phyloP scores from a whole-genome alignment of 2,888 invertebrate species.

The Lasioglossum lativentre region DNA sequence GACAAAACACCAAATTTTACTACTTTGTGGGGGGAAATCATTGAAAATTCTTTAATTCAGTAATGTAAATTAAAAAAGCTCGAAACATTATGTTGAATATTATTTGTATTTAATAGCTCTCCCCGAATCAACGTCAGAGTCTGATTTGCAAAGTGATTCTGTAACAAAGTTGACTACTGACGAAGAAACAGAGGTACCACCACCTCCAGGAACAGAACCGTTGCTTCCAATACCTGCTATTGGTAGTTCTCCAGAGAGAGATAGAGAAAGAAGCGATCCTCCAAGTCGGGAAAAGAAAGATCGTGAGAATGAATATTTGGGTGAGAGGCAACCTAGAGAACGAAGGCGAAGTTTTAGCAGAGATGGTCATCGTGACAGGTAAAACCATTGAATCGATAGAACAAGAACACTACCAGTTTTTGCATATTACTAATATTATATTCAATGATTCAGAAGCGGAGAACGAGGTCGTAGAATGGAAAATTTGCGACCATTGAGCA shows the following conservation, averaged over 20 bases:
- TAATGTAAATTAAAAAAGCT: neutral
- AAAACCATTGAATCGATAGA: neutral
- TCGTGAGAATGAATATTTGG: conserved; percentile 76
- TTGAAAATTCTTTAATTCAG: neutral
- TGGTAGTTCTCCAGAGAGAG: conserved; percentile 73
- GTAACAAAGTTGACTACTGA: conserved; percentile 75
- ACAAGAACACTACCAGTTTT: neutral
- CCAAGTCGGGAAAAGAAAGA: conserved; percentile 74
- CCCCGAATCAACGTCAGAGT: conserved; percentile 73
- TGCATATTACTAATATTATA: neutral
- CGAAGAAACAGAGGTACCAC: conserved; percentile 81
- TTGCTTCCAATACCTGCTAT: conserved; percentile 80
- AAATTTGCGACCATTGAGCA: conserved; percentile 77
- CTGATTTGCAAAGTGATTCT: conserved; percentile 75
- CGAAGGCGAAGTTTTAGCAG: conserved; percentile 81
- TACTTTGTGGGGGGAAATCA: neutral
- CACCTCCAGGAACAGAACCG: conserved; percentile 83
- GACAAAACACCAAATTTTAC: conserved; percentile 11
- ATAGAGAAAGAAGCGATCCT: conserved; percentile 67
- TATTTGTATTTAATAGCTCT: conserved; percentile 60
- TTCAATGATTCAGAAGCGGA: conserved; percentile 68
- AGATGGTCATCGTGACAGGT: conserved; percentile 82
- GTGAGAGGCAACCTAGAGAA: conserved; percentile 79
- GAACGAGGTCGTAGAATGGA: conserved; percentile 80
- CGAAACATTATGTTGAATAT: conserved; percentile 1